Evolutionary conservation across 1,140 invertebrate species (phyloP).

Genomic region (Drosophila micromelanica): DNA sequence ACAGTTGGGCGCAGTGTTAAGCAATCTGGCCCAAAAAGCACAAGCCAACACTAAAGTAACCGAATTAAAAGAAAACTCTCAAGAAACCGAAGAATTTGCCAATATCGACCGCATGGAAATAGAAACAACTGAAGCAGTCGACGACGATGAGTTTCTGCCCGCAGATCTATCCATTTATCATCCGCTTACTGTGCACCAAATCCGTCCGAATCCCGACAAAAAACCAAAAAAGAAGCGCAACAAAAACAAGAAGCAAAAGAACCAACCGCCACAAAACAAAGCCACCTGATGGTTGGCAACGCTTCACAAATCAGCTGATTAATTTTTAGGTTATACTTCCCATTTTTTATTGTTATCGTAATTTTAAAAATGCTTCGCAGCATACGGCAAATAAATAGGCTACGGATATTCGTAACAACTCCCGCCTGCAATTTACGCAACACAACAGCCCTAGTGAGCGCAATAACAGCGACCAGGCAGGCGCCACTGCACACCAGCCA

Average conservation of each 20-base stretch:
- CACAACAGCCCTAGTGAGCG: not conserved
- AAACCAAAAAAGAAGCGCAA: constrained; percentile 69
- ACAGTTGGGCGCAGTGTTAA: constrained; percentile 45
- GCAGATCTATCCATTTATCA: constrained; percentile 43
- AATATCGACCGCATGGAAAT: constrained; percentile 37
- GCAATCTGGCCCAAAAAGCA: constrained; percentile 42
- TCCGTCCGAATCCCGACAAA: constrained; percentile 65
- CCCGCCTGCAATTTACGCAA: constrained; percentile 19
- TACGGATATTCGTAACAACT: constrained; percentile 12
- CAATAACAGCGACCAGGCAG: not conserved
- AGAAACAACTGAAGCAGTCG: constrained; percentile 8
- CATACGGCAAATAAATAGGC: constrained; percentile 47
- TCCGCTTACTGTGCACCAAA: constrained; percentile 57
- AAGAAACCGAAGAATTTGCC: not conserved
- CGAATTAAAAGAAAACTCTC: not conserved
- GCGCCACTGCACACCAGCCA: constrained; percentile 42
- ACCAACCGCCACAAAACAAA: constrained; percentile 28
- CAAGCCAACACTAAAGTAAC: not conserved
- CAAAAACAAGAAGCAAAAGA: constrained; percentile 51
- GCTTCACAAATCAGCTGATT: constrained; percentile 57
- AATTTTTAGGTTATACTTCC: constrained; percentile 60
- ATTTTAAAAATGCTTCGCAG: constrained; percentile 64
- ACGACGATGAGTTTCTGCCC: constrained; percentile 60
- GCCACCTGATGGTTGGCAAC: constrained; percentile 55
- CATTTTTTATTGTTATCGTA: constrained; percentile 57